Conservation (phyloP, 2,113 vertebrate species). For the Nibea albiflora region DNA sequence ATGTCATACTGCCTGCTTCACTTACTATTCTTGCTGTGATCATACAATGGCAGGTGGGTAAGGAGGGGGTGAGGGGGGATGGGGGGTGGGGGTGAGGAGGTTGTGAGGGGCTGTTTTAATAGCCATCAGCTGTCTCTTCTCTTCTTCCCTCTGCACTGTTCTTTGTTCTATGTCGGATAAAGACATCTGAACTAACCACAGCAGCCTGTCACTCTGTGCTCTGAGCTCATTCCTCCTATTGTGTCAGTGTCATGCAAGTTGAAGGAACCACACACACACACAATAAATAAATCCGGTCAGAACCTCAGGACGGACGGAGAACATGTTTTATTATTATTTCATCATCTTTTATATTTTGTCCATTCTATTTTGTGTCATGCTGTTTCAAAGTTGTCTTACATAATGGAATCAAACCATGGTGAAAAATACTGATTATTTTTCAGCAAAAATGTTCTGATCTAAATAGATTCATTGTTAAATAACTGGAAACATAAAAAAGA, state of each 20-base stretch:
- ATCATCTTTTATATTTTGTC: background rate
- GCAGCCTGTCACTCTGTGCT: constrained; percentile 3
- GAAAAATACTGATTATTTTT: background rate
- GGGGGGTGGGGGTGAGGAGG: background rate
- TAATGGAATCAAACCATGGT: background rate
- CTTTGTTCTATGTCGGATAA: constrained; percentile 65
- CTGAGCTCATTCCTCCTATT: background rate
- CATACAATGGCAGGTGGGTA: background rate
- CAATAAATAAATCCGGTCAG: background rate
- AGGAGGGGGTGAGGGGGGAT: background rate
- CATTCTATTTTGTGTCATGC: background rate
- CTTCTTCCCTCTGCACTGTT: constrained; percentile 47
- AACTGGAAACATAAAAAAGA: too few relatives aligned
- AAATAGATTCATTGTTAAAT: too few relatives aligned
- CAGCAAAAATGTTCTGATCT: too few relatives aligned
- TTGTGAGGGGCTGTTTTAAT: constrained; percentile 28
- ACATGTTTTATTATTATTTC: background rate
- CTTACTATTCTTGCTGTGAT: constrained; percentile 61
- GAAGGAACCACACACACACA: background rate
- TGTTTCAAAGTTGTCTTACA: background rate
- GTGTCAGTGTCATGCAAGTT: background rate
- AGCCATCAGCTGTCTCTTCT: constrained; percentile 70
- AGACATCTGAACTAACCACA: constrained; percentile 21
- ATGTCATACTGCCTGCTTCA: constrained; percentile 37
- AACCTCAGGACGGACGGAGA: too few relatives aligned